A percentile compares a stretch with the other conserved stretches of the same genome.
These are phyloP conservation scores for Chymomyza costata DNA, from an alignment of 1,140 invertebrate species.

Conservation along the genomic window DNA sequence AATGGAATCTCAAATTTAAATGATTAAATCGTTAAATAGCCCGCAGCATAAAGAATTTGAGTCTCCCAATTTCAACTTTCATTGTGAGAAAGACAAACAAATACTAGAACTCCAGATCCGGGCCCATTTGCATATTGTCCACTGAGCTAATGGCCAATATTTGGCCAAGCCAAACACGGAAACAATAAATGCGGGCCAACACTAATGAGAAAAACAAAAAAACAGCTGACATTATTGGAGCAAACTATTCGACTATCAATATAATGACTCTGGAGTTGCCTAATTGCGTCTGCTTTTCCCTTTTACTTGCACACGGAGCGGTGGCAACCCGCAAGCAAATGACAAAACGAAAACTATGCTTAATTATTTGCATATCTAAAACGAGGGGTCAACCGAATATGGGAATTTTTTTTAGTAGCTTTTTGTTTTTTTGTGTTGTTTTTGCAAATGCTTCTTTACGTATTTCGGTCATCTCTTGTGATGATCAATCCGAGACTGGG, in stretches of 20 bases:
- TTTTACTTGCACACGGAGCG: conserved; percentile 49
- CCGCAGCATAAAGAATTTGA: conserved; percentile 34
- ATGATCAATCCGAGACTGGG: conserved; percentile 25
- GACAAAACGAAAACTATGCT: conserved; percentile 41
- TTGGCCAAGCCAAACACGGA: too few species aligned
- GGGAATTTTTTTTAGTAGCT: too few species aligned
- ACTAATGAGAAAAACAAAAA: too few species aligned
- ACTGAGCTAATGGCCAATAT: too few species aligned
- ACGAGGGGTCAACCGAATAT: conserved; percentile 28
- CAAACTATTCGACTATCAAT: conserved; percentile 7
- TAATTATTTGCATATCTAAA: conserved; percentile 43
- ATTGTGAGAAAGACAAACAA: conserved; percentile 56
- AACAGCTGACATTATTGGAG: conserved; percentile 29
- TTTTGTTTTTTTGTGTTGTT: too few species aligned
- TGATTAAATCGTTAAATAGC: conserved; percentile 27
- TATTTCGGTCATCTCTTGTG: conserved; percentile 34
- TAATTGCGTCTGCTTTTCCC: conserved; percentile 33
- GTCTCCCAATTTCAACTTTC: conserved; percentile 27
- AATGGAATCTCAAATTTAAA: conserved; percentile 5
- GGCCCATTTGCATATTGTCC: not conserved
- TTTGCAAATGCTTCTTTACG: conserved; percentile 42
- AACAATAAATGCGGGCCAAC: too few species aligned
- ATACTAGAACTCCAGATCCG: conserved; percentile 12
- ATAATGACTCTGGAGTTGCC: conserved; percentile 18
- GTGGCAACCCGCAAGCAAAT: conserved; percentile 26